Percentiles rank a stretch among this genome's conserved stretches.
Evolutionary conservation across 2,797 vertebrate genomes (phyloP).

Genomic region (Enteromius anoplus): DNA sequence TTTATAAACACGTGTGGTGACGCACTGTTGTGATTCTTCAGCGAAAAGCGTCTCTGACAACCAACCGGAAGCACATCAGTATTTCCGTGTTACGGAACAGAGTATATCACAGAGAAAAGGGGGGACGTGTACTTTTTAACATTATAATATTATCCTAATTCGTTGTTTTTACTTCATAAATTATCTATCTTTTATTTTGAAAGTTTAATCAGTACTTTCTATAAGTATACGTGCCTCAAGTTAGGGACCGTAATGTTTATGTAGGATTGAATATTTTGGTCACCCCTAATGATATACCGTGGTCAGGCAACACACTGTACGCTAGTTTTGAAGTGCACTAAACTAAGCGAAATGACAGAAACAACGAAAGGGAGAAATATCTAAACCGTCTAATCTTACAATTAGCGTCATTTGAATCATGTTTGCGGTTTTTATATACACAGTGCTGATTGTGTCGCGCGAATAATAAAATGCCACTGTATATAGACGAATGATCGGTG

Average conservation of each 20-base stretch:
- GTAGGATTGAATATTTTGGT: background rate
- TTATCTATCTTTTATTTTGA: fast-evolving
- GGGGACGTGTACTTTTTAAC: background rate
- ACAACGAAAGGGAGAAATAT: background rate
- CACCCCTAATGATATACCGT: background rate
- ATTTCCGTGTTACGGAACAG: constrained; percentile 18
- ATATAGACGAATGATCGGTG: background rate
- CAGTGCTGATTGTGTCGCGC: background rate
- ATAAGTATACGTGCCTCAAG: background rate
- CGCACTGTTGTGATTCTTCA: background rate
- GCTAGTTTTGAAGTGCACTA: constrained; percentile 16
- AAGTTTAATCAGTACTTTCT: fast-evolving
- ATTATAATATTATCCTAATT: background rate
- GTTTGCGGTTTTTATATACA: background rate
- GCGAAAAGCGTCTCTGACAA: constrained; percentile 59
- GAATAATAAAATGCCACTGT: background rate
- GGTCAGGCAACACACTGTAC: background rate
- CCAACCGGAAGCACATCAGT: constrained; percentile 49
- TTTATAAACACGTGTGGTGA: constrained; percentile 19
- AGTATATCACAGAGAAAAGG: background rate
- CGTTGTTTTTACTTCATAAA: background rate
- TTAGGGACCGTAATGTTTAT: background rate
- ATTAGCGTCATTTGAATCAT: background rate
- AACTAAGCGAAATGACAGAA: background rate
- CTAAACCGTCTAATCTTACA: background rate